These are phyloP conservation scores for Hermetia illucens DNA, from an alignment of 1,140 invertebrate species.

Conservation along the genomic window DNA sequence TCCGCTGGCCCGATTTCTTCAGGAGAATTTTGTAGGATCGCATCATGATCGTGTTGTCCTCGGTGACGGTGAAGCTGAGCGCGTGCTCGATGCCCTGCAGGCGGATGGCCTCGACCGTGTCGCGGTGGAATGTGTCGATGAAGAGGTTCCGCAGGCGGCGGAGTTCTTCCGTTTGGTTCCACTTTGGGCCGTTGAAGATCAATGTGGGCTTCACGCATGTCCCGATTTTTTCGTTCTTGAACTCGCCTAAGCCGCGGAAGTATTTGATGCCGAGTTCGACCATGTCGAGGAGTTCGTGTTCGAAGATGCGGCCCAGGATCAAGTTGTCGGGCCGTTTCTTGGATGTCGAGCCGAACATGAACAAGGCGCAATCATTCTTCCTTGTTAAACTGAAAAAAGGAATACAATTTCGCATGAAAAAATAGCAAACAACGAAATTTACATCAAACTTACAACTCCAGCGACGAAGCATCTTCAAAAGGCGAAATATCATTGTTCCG, in stretches of 20 bases:
- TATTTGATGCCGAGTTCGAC: slow-evolving; percentile 84
- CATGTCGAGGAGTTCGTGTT: slow-evolving; percentile 88
- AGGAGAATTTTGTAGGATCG: slow-evolving; percentile 80
- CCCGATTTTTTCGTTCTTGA: slow-evolving; percentile 64
- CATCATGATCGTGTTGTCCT: slow-evolving; percentile 65
- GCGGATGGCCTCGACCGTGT: slow-evolving; percentile 62
- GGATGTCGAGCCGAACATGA: slow-evolving; percentile 77
- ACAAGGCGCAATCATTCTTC: slow-evolving; percentile 79
- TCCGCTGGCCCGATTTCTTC: slow-evolving; percentile 81
- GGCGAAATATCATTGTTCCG: slow-evolving; percentile 74
- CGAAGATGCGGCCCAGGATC: slow-evolving; percentile 76
- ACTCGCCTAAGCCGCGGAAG: slow-evolving; percentile 63
- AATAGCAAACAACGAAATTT: slow-evolving; percentile 1
- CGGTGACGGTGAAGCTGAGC: slow-evolving; percentile 68
- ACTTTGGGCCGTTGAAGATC: slow-evolving; percentile 84
- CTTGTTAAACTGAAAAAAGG: slow-evolving; percentile 44
- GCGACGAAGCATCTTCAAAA: slow-evolving; percentile 66
- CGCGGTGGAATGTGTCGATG: slow-evolving; percentile 86
- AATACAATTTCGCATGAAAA: slow-evolving; percentile 1
- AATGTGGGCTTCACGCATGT: slow-evolving; percentile 82
- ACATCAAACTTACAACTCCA: slow-evolving; percentile 50
- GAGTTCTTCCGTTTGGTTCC: slow-evolving; percentile 68
- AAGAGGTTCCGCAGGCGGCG: slow-evolving; percentile 78
- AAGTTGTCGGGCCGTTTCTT: slow-evolving; percentile 94
- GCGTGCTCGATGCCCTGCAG: slow-evolving; percentile 89